Evolutionary conservation across 2,113 vertebrate species (phyloP).

Genomic region (Myotis lucifugus): DNA sequence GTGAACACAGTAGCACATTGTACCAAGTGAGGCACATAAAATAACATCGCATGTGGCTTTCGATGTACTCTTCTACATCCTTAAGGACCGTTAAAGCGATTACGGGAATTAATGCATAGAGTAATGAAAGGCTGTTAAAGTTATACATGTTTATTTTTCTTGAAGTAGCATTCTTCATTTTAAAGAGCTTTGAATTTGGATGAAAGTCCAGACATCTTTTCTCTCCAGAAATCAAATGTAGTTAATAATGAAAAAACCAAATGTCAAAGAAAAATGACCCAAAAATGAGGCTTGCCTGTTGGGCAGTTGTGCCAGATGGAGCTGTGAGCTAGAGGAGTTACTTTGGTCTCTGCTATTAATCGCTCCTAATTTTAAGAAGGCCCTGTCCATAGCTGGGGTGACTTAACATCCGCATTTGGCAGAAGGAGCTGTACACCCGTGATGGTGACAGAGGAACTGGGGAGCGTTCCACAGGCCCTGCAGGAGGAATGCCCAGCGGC

Average conservation of each 20-base stretch:
- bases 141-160: slow-evolving; percentile 29
- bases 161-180: slow-evolving; percentile 41
- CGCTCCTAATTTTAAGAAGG: not conserved
- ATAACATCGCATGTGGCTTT: slow-evolving; percentile 71
- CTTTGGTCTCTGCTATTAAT: not conserved
- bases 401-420: not conserved
- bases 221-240: slow-evolving; percentile 26
- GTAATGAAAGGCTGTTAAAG: slow-evolving; percentile 58
- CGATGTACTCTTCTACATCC: not conserved
- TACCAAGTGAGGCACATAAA: slow-evolving; percentile 46
- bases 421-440: not conserved
- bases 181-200: slow-evolving; percentile 16
- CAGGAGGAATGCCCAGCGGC: not conserved
- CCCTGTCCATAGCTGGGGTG: not conserved
- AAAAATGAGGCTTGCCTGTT: not conserved
- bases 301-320: not conserved
- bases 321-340: not conserved
- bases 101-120: slow-evolving; percentile 56
- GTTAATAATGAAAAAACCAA: not conserved
- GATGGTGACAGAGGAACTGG: not conserved
- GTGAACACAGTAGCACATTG: slow-evolving; percentile 45
- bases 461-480: too few relatives aligned
- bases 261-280: not conserved
- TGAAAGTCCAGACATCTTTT: slow-evolving; percentile 40
- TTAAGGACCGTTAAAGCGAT: slow-evolving; percentile 49